phyloP scores from a whole-genome alignment of 2,797 vertebrate genomes.

The Pantherophis alleghaniensis region DNA sequence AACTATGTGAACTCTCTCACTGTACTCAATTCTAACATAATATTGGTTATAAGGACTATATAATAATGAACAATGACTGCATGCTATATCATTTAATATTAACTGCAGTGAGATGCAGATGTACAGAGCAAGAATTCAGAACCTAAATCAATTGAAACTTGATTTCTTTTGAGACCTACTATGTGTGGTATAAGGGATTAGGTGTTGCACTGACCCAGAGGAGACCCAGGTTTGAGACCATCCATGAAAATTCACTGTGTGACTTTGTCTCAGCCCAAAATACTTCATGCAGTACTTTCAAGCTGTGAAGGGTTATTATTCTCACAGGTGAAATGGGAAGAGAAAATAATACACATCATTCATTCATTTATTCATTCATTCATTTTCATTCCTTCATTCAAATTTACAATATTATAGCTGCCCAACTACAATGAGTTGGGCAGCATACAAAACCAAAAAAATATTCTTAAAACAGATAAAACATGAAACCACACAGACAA shows the following conservation, averaged over 20 bases:
- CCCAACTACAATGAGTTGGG: not conserved
- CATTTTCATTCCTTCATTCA: not conserved
- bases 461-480: not conserved
- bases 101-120: not conserved
- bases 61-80: not conserved
- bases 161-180: not conserved
- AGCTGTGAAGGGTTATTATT: not conserved
- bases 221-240: not conserved
- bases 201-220: not conserved
- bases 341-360: not conserved
- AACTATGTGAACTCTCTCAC: not conserved
- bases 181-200: not conserved
- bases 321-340: not conserved
- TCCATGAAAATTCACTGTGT: not conserved
- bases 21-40: not conserved
- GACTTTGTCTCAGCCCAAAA: not conserved
- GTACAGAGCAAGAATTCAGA: not conserved
- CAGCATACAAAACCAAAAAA: not conserved
- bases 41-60: not conserved
- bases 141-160: not conserved
- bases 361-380: not conserved
- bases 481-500: not conserved
- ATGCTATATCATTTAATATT: not conserved
- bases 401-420: not conserved
- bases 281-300: not conserved